A percentile compares a stretch with the other conserved stretches of the same genome.
Evolutionary conservation across 2,888 invertebrate genomes (phyloP).

Genomic region (Willowsia nigromaculata): DNA sequence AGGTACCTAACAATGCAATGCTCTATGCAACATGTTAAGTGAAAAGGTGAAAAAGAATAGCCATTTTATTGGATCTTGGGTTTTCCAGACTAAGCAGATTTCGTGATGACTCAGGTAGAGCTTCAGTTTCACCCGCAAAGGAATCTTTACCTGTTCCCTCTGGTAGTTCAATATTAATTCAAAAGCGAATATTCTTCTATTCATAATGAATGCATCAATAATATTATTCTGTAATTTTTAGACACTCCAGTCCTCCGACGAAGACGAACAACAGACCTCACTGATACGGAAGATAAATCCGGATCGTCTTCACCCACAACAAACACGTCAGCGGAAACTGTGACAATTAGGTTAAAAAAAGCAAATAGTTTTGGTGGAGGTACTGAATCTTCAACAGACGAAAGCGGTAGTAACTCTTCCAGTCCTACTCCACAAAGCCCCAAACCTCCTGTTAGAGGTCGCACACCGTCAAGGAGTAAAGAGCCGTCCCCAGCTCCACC

Average conservation of each 20-base stretch:
- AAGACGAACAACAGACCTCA: conserved; percentile 77
- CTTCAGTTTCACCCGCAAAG: conserved; percentile 44
- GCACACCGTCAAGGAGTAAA: conserved; percentile 40
- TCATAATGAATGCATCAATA: not conserved
- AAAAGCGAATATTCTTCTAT: not conserved
- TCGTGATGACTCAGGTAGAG: conserved; percentile 69
- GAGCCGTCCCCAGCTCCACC: conserved; percentile 53
- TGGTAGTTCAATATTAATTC: conserved; percentile 4
- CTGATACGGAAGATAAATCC: conserved; percentile 62
- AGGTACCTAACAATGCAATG: conserved; percentile 61
- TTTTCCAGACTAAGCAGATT: conserved; percentile 75
- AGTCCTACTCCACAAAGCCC: conserved; percentile 26
- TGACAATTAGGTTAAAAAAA: conserved; percentile 74
- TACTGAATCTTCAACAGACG: conserved; percentile 26
- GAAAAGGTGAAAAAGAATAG: not conserved
- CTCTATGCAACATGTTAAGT: not conserved
- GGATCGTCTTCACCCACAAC: not conserved
- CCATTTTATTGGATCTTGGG: no score
- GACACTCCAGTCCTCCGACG: conserved; percentile 71
- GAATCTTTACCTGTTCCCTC: conserved; percentile 61
- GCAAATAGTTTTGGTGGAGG: conserved; percentile 74
- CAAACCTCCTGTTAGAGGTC: conserved; percentile 12
- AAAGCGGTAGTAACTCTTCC: conserved; percentile 47
- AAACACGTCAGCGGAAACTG: conserved; percentile 65
- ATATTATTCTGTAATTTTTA: not conserved